Evolutionary conservation across 2,113 vertebrate species (phyloP).

Genomic region (Erythrolamprus reginae): DNA sequence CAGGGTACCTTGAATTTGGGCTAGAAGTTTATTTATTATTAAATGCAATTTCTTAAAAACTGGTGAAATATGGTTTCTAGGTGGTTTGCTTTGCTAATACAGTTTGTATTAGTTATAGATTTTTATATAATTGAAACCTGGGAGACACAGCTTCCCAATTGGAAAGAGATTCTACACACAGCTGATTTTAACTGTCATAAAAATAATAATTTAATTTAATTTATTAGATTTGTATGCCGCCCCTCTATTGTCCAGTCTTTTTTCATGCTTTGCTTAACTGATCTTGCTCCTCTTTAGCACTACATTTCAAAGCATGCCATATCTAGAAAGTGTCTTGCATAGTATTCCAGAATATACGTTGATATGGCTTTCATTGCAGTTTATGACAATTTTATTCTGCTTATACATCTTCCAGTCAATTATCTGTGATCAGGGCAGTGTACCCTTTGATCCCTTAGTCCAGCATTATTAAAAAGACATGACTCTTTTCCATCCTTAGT

Average conservation of each 20-base stretch:
- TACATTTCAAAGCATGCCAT: not conserved
- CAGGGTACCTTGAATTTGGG: not conserved
- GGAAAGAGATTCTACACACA: not conserved
- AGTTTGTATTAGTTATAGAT: not conserved
- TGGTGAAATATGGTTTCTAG: not conserved
- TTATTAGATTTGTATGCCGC: no score
- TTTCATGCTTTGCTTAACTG: not conserved
- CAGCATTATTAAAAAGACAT: not conserved
- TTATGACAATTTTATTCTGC: not conserved
- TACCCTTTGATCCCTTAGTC: not conserved
- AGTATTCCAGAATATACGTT: not conserved
- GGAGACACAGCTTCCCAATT: not conserved
- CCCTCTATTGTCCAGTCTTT: not conserved
- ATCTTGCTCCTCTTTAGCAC: not conserved
- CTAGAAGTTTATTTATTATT: not conserved
- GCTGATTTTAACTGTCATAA: not conserved
- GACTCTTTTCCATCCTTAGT: not conserved
- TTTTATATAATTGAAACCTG: not conserved
- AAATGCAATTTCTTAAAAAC: not conserved
- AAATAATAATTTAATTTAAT: no score
- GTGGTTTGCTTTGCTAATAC: not conserved
- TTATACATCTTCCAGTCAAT: not conserved
- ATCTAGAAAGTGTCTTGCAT: not conserved
- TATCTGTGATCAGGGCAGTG: not conserved
- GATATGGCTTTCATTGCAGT: not conserved